A percentile compares a stretch with the other conserved stretches of the same genome.
phyloP scores from a whole-genome alignment of 2,797 vertebrate species.

The Rhabdophis nuchalis region DNA sequence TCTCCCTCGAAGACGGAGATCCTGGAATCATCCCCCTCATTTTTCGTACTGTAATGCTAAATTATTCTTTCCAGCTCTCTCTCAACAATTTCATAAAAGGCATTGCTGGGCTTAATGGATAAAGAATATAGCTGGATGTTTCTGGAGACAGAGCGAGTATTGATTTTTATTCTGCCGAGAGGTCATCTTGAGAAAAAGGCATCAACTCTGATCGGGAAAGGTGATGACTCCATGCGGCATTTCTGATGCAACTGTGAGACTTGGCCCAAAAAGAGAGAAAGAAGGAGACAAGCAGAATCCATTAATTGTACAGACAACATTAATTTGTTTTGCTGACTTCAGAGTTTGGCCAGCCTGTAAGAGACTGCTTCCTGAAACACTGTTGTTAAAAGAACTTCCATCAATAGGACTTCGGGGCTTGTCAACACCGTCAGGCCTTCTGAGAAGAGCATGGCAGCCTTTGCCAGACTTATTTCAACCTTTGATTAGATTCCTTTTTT shows the following conservation, averaged over 20 bases:
- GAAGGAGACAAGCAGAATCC: background rate
- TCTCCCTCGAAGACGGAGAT: background rate
- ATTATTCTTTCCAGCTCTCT: slow-evolving; percentile 38
- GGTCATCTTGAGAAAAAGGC: slow-evolving; percentile 44
- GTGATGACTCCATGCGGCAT: background rate
- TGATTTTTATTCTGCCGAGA: slow-evolving; percentile 54
- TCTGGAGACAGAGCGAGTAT: slow-evolving; percentile 42
- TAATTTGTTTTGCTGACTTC: slow-evolving; percentile 32
- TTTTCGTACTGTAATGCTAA: slow-evolving; percentile 37
- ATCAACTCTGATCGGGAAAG: slow-evolving; percentile 21
- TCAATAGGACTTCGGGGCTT: background rate
- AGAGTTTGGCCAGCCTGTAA: slow-evolving; percentile 5
- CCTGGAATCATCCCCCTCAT: slow-evolving; percentile 7
- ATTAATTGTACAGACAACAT: slow-evolving; percentile 19
- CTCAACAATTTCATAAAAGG: slow-evolving; percentile 56
- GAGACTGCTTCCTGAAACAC: slow-evolving; percentile 6
- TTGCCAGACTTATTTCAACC: background rate
- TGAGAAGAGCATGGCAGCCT: background rate
- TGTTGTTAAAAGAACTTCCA: background rate
- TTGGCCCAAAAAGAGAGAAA: background rate
- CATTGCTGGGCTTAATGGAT: slow-evolving; percentile 44
- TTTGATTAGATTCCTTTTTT: background rate
- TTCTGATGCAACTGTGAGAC: slow-evolving; percentile 2
- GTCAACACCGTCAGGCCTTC: background rate
- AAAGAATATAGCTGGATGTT: slow-evolving; percentile 35